Evolutionary conservation across 2,888 invertebrate genomes (phyloP).

Genomic region (Melinaea menophilus): DNA sequence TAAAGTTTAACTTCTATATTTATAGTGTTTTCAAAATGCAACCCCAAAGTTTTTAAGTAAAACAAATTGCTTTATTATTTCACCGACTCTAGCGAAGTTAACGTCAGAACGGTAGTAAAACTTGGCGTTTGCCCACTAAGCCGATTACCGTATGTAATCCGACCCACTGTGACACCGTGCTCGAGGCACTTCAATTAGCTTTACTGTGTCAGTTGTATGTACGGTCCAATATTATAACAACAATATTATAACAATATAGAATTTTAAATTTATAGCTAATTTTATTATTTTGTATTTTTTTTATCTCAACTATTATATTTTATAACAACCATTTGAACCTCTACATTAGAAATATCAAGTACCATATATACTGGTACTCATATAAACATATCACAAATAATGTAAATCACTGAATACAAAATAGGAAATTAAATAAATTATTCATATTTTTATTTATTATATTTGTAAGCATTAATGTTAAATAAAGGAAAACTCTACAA

Average conservation of each 20-base stretch:
- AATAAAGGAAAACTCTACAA: too few relatives aligned
- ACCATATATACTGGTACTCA: too few relatives aligned
- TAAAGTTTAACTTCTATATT: too few relatives aligned
- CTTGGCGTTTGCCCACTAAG: slow-evolving; percentile 53
- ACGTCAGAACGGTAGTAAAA: slow-evolving; percentile 42
- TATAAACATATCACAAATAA: too few relatives aligned
- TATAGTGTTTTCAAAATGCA: too few relatives aligned
- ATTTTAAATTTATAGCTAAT: background rate
- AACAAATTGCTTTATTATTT: slow-evolving; percentile 26
- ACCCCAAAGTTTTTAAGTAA: slow-evolving; percentile 6
- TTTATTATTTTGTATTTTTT: background rate
- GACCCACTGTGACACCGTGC: slow-evolving; percentile 39
- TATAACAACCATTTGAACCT: too few relatives aligned
- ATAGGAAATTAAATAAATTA: too few relatives aligned
- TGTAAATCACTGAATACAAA: too few relatives aligned
- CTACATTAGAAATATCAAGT: too few relatives aligned
- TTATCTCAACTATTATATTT: too few relatives aligned
- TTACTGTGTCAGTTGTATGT: slow-evolving; percentile 29
- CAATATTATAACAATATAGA: background rate
- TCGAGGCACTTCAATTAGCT: slow-evolving; percentile 52
- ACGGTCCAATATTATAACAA: slow-evolving; percentile 16
- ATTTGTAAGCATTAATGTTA: too few relatives aligned
- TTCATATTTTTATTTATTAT: too few relatives aligned
- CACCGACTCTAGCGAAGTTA: slow-evolving; percentile 17
- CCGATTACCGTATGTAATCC: slow-evolving; percentile 61